Evolutionary conservation across 2,888 invertebrate species (phyloP), one percentile per base, ranked within the genome.

Genomic region (Odiellus spinosus): DNA sequence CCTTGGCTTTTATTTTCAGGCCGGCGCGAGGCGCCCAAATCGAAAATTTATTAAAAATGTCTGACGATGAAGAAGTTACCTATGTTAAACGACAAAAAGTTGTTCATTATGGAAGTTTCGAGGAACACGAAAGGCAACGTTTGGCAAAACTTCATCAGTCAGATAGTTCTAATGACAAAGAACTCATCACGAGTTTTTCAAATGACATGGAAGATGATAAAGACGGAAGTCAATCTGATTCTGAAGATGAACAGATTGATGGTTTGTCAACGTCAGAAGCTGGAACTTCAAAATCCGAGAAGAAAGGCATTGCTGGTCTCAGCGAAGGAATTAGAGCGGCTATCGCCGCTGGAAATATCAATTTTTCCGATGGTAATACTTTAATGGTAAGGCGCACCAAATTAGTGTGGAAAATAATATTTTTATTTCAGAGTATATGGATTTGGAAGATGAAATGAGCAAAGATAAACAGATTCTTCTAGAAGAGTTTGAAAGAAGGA

Each of bases 401-500:
- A 34, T 12, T 34, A n/a, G n/a, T n/a, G n/a, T n/a, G n/a, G n/a
- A 26, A 26, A 26, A 8, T 26, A 26, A 36, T 12, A 10, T 6
- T 36, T 36, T 36, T 36, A 19, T 44, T 46, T 38, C 63, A 76
- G 80, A 81, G 63, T 84, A 83, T 59, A 82, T 86, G 80, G 85
- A 85, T 54, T 68, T 88, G 20, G 86, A 87, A 60, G 83, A 84
- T 60, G 47, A 82, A 60, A 78, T 83, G 68, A 80, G 84, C 0
- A 79, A 81, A 59, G 88, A 88, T 62, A 86, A 90, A 63, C 83
- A 85, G 60, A 87, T 87, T 0, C 66, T 93, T 6, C 71, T 98
- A 2, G 95, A 95, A 61, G 95, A 96, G 67, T 95, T 96, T 67
- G 98, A 98, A 65, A 73, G 91, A 33, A 74, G 93, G 53, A 78